Percentiles rank a stretch among this genome's conserved stretches.
These are phyloP conservation scores for Toxonevra muliebris DNA, from an alignment of 2,888 invertebrate species.

Conservation along the genomic window DNA sequence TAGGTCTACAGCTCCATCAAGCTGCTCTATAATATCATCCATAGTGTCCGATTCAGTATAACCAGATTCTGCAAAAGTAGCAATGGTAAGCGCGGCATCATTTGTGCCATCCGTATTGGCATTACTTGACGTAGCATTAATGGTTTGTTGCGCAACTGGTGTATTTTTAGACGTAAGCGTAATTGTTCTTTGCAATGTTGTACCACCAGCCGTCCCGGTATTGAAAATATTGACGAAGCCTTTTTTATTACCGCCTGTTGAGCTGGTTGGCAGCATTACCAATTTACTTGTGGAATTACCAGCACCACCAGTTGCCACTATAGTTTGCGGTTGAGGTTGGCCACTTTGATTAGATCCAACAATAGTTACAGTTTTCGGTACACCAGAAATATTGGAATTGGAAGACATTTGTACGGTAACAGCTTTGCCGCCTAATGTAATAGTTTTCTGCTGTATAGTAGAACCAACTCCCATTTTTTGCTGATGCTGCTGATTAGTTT, in stretches of 20 bases:
- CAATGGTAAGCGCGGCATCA: constrained; percentile 39
- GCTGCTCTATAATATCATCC: constrained; percentile 62
- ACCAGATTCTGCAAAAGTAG: constrained; percentile 46
- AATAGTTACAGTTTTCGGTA: constrained; percentile 72
- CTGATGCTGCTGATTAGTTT: constrained; percentile 47
- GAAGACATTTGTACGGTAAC: constrained; percentile 76
- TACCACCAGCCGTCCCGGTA: constrained; percentile 39
- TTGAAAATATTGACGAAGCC: constrained; percentile 68
- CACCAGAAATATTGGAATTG: constrained; percentile 63
- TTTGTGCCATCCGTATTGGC: constrained; percentile 28
- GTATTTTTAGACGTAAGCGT: constrained; percentile 48
- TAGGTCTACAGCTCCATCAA: constrained; percentile 57
- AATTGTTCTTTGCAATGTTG: constrained; percentile 51
- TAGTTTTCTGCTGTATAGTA: constrained; percentile 68
- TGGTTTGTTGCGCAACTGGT: constrained; percentile 34
- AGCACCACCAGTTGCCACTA: constrained; percentile 50
- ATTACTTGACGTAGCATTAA: constrained; percentile 29
- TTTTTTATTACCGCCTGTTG: constrained; percentile 64
- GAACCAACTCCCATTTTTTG: constrained; percentile 45
- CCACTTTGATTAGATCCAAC: constrained; percentile 62
- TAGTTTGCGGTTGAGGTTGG: constrained; percentile 39
- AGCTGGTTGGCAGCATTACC: constrained; percentile 64
- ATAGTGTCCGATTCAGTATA: constrained; percentile 54
- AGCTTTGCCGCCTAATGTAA: constrained; percentile 76
- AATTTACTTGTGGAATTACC: constrained; percentile 61